Conservation (phyloP, 2,113 vertebrate genomes). For the Elephantulus edwardii region DNA sequence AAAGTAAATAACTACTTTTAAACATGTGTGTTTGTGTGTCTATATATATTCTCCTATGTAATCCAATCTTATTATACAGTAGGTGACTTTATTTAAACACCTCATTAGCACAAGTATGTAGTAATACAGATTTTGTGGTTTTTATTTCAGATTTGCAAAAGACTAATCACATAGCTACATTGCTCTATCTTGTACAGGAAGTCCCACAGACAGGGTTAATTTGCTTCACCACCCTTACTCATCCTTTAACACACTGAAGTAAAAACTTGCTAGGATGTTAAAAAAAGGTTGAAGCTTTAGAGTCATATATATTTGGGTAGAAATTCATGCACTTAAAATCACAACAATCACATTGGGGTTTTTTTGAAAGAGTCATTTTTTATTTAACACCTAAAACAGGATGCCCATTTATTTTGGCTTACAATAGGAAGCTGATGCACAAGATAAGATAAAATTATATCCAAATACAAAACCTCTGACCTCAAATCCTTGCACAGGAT, state of each 20-base stretch:
- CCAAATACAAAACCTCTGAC: constrained; percentile 62
- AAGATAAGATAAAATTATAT: constrained; percentile 63
- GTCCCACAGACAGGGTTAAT: constrained; percentile 50
- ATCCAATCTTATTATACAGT: not conserved
- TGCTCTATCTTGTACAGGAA: constrained; percentile 60
- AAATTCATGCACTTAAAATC: not conserved
- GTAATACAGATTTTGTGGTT: constrained; percentile 53
- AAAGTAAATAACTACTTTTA: not conserved
- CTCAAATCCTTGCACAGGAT: constrained; percentile 55
- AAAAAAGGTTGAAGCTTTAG: constrained; percentile 26
- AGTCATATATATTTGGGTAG: constrained; percentile 21
- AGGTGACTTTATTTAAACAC: constrained; percentile 32
- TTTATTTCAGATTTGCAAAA: constrained; percentile 34
- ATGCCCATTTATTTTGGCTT: constrained; percentile 52
- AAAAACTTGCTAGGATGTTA: constrained; percentile 33
- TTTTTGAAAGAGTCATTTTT: constrained; percentile 55
- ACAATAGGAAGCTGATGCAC: constrained; percentile 52
- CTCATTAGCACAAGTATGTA: constrained; percentile 3
- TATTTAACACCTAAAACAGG: constrained; percentile 54
- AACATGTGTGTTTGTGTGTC: not conserved
- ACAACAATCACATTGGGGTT: constrained; percentile 44
- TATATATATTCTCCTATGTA: not conserved
- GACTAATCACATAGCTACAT: not conserved
- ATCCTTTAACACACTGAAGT: constrained; percentile 30
- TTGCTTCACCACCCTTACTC: not conserved